Base-by-base conservation (phyloP, 64 coral and sea anemone genomes). In the Actinia equina region DNA sequence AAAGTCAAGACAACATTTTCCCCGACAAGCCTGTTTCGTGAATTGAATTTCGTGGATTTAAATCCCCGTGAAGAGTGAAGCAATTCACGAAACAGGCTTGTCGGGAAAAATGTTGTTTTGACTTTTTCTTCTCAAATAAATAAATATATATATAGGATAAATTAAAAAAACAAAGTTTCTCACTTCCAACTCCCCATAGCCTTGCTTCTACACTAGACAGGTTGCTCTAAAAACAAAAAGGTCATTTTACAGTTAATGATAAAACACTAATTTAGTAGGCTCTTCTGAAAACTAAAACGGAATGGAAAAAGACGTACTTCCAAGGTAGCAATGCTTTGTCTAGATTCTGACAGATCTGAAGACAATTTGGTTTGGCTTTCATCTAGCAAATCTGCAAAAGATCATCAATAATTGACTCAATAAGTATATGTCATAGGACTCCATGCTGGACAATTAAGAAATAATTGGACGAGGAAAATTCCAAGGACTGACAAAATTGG, bases 311-410 rank as follows among this genome's bases (percentile, higher is more conserved):
- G 16, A 59, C 77, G 57, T 86, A 98, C 95, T 92, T 98, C 88
- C 7, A 99, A 84, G 80, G 94, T 91, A 2, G 97, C 89, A 71
- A 99, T 86, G 42, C 84, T 92, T 89, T 91, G 88, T 84, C 97
- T 90, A 19, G 97, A 95, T 58, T 99, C 91, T 79, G 92, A 59
- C 12, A 99, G 84, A 84, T 99, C 97, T 87, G 97, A 99, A 1
- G 97, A 99, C 17, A 99, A 69, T 90, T 99, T 99, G 44, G 97
- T 99, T 82, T 99, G 97, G 64, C 97, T 95, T 88, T 99, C 97
- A 80, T 99, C 97, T 14, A 99, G 79, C 43, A 99, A 90, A 86
- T 99, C 97, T 98, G 42, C 27, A 82, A 17, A 27, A 84, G 6
- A 89, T 8, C 52, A n/a, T n/a, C n/a, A n/a, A n/a, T n/a, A n/a